These are phyloP conservation scores for Pyralis farinalis DNA, from an alignment of 2,888 invertebrate genomes.

Conservation along the genomic window DNA sequence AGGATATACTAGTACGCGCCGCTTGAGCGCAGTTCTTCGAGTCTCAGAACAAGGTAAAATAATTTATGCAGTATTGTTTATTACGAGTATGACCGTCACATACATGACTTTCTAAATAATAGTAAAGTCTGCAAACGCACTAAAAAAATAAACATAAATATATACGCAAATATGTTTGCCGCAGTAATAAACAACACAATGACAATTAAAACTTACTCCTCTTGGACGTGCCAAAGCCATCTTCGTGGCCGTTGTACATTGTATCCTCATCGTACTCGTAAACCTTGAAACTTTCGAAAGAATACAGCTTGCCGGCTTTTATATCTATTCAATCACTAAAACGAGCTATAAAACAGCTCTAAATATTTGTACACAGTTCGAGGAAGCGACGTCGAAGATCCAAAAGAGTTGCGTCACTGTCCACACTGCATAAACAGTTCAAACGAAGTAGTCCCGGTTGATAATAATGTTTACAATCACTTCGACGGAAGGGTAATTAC, in stretches of 20 bases:
- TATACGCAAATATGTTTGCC: not conserved
- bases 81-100: too few relatives aligned
- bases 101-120: too few relatives aligned
- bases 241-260: constrained; percentile 64
- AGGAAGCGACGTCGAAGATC: constrained; percentile 1
- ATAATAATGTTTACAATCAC: constrained; percentile 52
- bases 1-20: too few relatives aligned
- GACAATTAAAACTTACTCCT: constrained; percentile 56
- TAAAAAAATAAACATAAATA: not conserved
- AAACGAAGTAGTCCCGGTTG: not conserved
- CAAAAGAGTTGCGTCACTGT: constrained; percentile 19
- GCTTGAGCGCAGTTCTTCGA: too few relatives aligned
- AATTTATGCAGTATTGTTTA: too few relatives aligned
- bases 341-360: constrained; percentile 20
- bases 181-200: not conserved
- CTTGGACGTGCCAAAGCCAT: constrained; percentile 63
- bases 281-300: constrained; percentile 76
- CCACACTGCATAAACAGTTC: constrained; percentile 11
- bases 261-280: constrained; percentile 74
- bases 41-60: too few relatives aligned
- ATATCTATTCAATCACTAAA: constrained; percentile 28
- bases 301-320: constrained; percentile 77
- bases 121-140: not conserved
- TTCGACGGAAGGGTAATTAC: constrained; percentile 51
- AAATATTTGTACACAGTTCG: constrained; percentile 14